Percentiles rank a stretch among this genome's conserved stretches.
These are phyloP conservation scores for Drosophila engyochracea DNA, from an alignment of 2,888 invertebrate species.

Conservation along the genomic window DNA sequence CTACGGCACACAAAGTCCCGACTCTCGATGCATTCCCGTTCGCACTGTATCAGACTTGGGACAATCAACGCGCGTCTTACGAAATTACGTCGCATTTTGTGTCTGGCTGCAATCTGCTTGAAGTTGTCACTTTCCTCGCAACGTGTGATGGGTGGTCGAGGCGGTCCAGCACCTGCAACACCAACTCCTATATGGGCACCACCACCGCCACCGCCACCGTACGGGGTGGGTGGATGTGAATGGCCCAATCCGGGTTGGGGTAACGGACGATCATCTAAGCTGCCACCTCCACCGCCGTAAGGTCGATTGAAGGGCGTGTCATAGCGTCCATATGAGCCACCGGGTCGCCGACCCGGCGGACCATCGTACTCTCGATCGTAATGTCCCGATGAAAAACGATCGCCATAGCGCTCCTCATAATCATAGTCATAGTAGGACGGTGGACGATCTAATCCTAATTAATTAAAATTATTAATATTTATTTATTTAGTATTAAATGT, in stretches of 20 bases:
- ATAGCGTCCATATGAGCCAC: constrained; percentile 82
- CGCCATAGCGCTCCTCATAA: constrained; percentile 84
- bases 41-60: constrained; percentile 92
- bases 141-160: constrained; percentile 86
- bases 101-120: constrained; percentile 92
- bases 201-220: constrained; percentile 54
- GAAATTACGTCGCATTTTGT: constrained; percentile 92
- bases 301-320: constrained; percentile 83
- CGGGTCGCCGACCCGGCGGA: constrained; percentile 77
- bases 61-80: constrained; percentile 91
- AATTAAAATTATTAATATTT: neutral
- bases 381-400: constrained; percentile 69
- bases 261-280: constrained; percentile 76
- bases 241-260: constrained; percentile 73
- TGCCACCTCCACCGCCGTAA: constrained; percentile 59
- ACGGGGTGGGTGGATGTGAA: constrained; percentile 70
- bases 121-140: constrained; percentile 94
- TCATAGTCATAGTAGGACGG: constrained; percentile 84
- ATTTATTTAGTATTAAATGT: neutral
- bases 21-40: constrained; percentile 93
- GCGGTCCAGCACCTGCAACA: constrained; percentile 83
- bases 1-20: constrained; percentile 94
- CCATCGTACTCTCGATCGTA: constrained; percentile 84
- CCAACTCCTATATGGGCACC: constrained; percentile 63
- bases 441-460: constrained; percentile 82